Percentiles rank a stretch among this genome's conserved stretches.
These are phyloP conservation scores for Meda fulgida DNA, from an alignment of 2,797 vertebrate species.

Conservation along the genomic window DNA sequence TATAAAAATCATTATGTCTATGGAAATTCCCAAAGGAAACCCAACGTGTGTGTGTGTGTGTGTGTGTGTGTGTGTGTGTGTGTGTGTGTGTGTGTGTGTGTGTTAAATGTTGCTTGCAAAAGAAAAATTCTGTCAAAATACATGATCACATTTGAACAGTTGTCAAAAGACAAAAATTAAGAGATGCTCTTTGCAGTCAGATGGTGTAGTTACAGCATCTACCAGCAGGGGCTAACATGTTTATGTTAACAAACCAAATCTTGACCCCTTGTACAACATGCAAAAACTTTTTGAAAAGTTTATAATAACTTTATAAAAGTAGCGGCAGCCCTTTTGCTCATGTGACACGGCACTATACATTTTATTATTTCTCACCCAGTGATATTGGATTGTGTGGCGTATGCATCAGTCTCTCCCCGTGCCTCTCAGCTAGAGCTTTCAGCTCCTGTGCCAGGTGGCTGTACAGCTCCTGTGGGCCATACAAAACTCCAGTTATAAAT, in stretches of 20 bases:
- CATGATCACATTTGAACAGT: background rate
- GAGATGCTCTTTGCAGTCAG: too few relatives aligned
- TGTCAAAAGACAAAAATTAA: background rate
- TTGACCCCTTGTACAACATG: too few relatives aligned
- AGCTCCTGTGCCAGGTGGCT: constrained; percentile 87
- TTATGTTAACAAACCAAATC: background rate
- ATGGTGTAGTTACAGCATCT: too few relatives aligned
- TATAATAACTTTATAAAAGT: too few relatives aligned
- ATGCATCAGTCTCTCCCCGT: constrained; percentile 87
- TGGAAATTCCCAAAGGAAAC: too few relatives aligned
- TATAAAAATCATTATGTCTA: too few relatives aligned
- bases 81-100: too few relatives aligned
- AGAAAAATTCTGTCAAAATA: background rate
- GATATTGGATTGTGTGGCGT: constrained; percentile 96
- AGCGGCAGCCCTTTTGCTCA: background rate
- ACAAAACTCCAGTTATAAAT: constrained; percentile 73
- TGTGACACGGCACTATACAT: background rate
- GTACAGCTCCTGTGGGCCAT: constrained; percentile 88
- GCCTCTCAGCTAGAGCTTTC: constrained; percentile 84
- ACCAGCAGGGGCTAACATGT: background rate
- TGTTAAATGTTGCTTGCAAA: background rate
- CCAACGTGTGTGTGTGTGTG: too few relatives aligned
- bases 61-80: too few relatives aligned
- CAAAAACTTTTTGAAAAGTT: too few relatives aligned
- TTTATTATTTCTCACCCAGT: constrained; percentile 81